Evolutionary conservation across 2,888 invertebrate species (phyloP).

Genomic region (Sclerodermus sp.): DNA sequence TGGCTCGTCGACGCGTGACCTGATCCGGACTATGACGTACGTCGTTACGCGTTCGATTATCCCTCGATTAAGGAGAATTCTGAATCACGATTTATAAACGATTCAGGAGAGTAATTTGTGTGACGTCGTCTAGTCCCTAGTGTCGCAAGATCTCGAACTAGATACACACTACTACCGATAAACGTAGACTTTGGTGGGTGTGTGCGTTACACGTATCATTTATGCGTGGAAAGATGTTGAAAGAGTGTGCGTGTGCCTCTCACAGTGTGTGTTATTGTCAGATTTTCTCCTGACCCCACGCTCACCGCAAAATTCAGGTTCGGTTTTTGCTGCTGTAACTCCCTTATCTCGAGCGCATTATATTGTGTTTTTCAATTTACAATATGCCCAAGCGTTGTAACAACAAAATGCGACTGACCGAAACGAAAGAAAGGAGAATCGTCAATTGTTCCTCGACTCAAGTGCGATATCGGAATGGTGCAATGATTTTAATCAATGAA

Average conservation of each 20-base stretch:
- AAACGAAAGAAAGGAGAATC: no score
- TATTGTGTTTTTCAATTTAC: no score
- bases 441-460: conserved; percentile 9
- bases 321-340: background rate
- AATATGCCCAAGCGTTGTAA: no score
- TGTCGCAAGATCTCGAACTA: background rate
- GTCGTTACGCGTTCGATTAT: no score
- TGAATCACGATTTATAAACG: no score
- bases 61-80: no score
- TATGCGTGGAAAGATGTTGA: conserved; percentile 2
- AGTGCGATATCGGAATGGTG: background rate
- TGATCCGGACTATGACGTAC: no score
- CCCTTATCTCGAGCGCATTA: no score
- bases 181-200: background rate
- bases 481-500: background rate
- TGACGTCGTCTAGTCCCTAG: no score
- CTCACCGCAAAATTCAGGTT: conserved; percentile 16
- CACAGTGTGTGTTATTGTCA: conserved; percentile 44
- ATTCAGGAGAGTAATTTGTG: no score
- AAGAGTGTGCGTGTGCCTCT: conserved; percentile 17
- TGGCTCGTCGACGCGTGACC: background rate
- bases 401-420: no score
- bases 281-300: conserved; percentile 40
- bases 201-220: background rate
- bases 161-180: background rate